A percentile compares a stretch with the other conserved stretches of the same genome.
These are phyloP conservation scores for Corythoichthys intestinalis DNA, from an alignment of 2,113 vertebrate species.

Conservation along the genomic window DNA sequence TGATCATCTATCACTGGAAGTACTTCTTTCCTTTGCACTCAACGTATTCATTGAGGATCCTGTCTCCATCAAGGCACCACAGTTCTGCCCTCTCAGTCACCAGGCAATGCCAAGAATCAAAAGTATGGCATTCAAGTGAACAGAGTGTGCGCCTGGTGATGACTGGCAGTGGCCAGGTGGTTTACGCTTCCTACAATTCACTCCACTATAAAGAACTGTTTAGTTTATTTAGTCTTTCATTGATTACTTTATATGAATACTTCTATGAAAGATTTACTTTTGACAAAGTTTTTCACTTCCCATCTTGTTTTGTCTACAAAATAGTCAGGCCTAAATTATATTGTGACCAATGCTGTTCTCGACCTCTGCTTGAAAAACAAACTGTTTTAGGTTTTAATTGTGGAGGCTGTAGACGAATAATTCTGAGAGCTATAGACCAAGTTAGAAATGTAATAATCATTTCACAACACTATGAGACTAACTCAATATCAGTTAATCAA, in stretches of 20 bases:
- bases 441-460: too few species aligned
- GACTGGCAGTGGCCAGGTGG: slow-evolving; percentile 65
- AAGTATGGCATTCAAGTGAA: slow-evolving; percentile 53
- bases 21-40: background rate
- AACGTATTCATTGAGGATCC: background rate
- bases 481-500: too few species aligned
- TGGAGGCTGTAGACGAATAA: too few species aligned
- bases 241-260: background rate
- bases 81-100: slow-evolving; percentile 19
- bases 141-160: slow-evolving; percentile 32
- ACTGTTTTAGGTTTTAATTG: too few species aligned
- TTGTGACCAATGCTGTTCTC: too few species aligned
- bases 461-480: too few species aligned
- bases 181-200: slow-evolving; percentile 16
- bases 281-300: too few species aligned
- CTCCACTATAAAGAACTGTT: background rate
- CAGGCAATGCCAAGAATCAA: slow-evolving; percentile 57
- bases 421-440: too few species aligned
- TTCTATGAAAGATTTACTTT: too few species aligned
- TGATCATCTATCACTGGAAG: slow-evolving; percentile 3
- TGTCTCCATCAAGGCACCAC: background rate
- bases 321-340: too few species aligned
- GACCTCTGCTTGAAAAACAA: too few species aligned
- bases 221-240: background rate
- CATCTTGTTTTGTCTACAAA: too few species aligned